Evolutionary conservation across 2,113 vertebrate species (phyloP), one percentile per base, ranked within the genome.

Genomic region (Paratilapia polleni): DNA sequence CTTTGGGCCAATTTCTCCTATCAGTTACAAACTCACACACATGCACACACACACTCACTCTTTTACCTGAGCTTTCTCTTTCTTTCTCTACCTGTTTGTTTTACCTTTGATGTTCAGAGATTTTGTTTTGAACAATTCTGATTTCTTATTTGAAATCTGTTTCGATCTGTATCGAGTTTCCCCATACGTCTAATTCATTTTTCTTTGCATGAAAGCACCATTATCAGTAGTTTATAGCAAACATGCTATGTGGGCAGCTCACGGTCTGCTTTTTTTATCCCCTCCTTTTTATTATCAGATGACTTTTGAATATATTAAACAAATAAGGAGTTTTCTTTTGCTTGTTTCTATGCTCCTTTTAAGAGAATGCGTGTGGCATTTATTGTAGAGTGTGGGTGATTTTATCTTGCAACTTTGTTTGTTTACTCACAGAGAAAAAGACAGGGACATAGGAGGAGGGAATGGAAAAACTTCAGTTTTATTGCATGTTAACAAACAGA

Each of bases 1-100:
- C 87, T 87, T 38, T 80, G 59, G 89, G 92, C 85, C 82, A 92
- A 85, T 87, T 85, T 85, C 77, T 86, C 70, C 86, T 91, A 92
- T 93, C 90, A 88, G 57, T 91, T 90, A 92, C 91, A 70, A 52
- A 49, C 1, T 10, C 66, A 82, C 77, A 79, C 24, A 47, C 61
- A 63, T 22, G 17, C 66, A 82, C 14, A 31, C 43, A 58, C 41
- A 81, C 31, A 76, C 13, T 77, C 22, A 10, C 3, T 66, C 5
- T 59, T 79, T 83, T 3, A 56, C 59, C 26, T 11, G 73, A 24
- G 2, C 31, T 20, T 36, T n/a, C 20, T 26, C 13, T 86, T 19
- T 79, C 28, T 52, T 64, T 52, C 24, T 20, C 43, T 28, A 57
- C 66, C 9, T 22, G 6, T 6, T 17, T 4, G 12, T 26, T 76